Base-by-base conservation (phyloP, 2,797 vertebrate species). In the Poecilia velifera region DNA sequence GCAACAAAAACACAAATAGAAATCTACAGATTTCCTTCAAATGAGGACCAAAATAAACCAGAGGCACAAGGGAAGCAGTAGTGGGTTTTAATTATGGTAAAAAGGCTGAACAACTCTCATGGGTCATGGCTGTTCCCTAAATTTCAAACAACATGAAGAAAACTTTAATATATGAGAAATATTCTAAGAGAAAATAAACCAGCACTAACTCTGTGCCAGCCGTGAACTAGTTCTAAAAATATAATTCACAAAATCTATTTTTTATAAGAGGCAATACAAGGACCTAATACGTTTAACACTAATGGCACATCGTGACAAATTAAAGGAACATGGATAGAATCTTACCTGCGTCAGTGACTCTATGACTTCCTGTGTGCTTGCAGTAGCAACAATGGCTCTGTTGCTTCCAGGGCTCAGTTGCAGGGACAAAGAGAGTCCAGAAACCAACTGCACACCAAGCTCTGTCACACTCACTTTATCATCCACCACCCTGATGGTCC, bases 381-480 rank as follows among this genome's bases (percentile, higher is more conserved):
- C 96, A 0, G 96, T 97, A 81, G 97, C 97, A 16, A 97, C 96
- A 57, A 97, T 93, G 83, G 97, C 97, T 64, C 94, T 94, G 90
- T 94, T 97, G 93, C 97, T 97, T 7, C 96, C 97, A 0, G 96
- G 93, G 82, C 96, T 97, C 91, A 96, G 97, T 87, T 97, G 97
- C 81, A 98, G 89, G 76, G 97, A 97, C 41, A 98, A 95, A 0
- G 97, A 96, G 79, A 98, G 93, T 0, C 97, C 97, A 0, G 97
- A 96, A 46, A 98, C 96, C 93, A 98, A 92, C 90, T 97, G 96
- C 82, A 98, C 96, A 9, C 97, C 96, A 2, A 98, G 93, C 93
- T 97, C 96, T 0, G 96, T 97, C 89, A 98, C 95, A 22, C 97
- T 96, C 93, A 98, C 97, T 93, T 97, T 98, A 84, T 98, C 97